Evolutionary conservation across 1,140 invertebrate genomes (phyloP).

Genomic region (Drosophila setifemur): DNA sequence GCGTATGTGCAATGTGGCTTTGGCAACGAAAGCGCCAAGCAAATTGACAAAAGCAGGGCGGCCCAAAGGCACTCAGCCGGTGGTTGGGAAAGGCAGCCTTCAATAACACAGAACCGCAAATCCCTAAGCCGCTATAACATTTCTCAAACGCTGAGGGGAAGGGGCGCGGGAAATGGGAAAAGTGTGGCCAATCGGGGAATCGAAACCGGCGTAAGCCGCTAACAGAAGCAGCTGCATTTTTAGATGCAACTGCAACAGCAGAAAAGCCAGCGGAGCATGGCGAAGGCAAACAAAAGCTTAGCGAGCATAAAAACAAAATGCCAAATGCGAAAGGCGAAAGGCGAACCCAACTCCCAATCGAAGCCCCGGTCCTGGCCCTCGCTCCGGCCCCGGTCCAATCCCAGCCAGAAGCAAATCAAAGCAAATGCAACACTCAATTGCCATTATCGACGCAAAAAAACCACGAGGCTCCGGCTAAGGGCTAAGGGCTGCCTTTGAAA

Average conservation of each 20-base stretch:
- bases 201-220: constrained; percentile 54
- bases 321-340: constrained; percentile 39
- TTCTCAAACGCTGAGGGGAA: constrained; percentile 56
- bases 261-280: constrained; percentile 35
- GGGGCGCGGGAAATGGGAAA: background rate
- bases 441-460: constrained; percentile 75
- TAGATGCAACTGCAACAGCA: constrained; percentile 31
- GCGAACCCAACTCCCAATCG: background rate
- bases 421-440: constrained; percentile 75
- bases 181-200: constrained; percentile 36
- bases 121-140: constrained; percentile 74
- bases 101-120: constrained; percentile 73
- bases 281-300: constrained; percentile 73
- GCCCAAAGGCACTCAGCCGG: constrained; percentile 45
- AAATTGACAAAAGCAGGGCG: constrained; percentile 66
- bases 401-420: constrained; percentile 62
- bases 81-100: constrained; percentile 30
- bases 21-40: constrained; percentile 41
- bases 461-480: too few relatives aligned
- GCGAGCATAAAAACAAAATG: constrained; percentile 50
- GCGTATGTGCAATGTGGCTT: constrained; percentile 70
- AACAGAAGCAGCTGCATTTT: constrained; percentile 44
- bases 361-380: background rate
- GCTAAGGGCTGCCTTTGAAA: constrained; percentile 33
- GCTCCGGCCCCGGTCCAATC: constrained; percentile 4